These are phyloP conservation scores for Platycercus adscitus DNA, from an alignment of 2,113 vertebrate genomes.

Conservation along the genomic window DNA sequence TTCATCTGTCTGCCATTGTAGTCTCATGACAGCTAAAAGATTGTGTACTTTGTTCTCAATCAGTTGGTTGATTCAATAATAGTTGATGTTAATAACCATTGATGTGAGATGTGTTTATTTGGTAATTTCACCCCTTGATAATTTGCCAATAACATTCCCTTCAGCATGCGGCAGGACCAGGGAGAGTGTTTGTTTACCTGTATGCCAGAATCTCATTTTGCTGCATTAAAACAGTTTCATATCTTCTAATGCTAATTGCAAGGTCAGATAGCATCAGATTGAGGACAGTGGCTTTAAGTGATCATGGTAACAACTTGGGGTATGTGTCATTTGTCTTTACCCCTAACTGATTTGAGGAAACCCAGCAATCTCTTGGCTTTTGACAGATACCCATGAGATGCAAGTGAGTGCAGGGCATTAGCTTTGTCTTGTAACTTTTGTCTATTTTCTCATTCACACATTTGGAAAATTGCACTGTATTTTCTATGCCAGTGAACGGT, in stretches of 20 bases:
- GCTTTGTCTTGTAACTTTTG: neutral
- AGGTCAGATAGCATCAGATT: neutral
- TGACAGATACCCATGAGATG: rapidly evolving
- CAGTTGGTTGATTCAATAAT: neutral
- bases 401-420: neutral
- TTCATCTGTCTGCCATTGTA: neutral
- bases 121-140: neutral
- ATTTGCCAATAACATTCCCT: neutral
- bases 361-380: neutral
- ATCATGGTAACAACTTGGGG: neutral
- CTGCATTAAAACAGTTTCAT: neutral
- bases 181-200: neutral
- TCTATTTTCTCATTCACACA: neutral
- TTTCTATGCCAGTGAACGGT: neutral
- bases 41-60: neutral
- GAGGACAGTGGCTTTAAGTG: neutral
- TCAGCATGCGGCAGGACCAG: neutral
- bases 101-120: neutral
- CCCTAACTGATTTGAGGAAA: neutral
- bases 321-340: neutral
- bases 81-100: neutral
- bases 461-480: neutral
- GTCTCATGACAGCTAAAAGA: neutral
- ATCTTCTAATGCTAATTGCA: neutral
- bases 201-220: neutral